Conservation (phyloP, 2,113 vertebrate genomes). For the Anguilla japonica region DNA sequence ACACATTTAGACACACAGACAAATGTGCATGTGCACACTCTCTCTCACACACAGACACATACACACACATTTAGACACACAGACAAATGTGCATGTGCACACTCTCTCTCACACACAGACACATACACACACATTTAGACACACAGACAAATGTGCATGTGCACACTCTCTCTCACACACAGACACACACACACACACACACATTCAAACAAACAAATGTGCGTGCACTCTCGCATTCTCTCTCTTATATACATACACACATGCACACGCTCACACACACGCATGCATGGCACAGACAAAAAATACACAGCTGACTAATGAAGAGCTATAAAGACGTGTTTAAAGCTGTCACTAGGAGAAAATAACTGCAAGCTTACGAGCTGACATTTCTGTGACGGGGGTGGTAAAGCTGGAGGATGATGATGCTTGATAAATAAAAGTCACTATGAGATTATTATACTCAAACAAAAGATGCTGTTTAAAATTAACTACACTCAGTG, state of each 20-base stretch:
- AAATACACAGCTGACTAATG: background rate
- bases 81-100: too few relatives aligned
- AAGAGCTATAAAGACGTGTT: background rate
- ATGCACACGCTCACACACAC: background rate
- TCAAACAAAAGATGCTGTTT: background rate
- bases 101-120: too few relatives aligned
- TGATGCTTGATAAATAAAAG: slow-evolving; percentile 15
- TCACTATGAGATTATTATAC: slow-evolving; percentile 8
- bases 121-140: too few relatives aligned
- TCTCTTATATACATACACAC: background rate
- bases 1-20: too few relatives aligned
- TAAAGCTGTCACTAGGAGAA: background rate
- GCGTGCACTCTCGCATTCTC: too few relatives aligned
- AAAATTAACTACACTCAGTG: background rate
- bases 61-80: too few relatives aligned
- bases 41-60: too few relatives aligned
- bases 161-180: too few relatives aligned
- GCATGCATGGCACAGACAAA: background rate
- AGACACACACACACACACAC: too few relatives aligned
- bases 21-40: too few relatives aligned
- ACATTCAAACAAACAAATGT: too few relatives aligned
- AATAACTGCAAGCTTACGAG: slow-evolving; percentile 7
- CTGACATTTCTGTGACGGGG: background rate
- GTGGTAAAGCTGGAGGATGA: background rate
- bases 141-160: too few relatives aligned